Base-by-base conservation (phyloP, 2,888 invertebrate species). In the Pristionchus exspectatus region DNA sequence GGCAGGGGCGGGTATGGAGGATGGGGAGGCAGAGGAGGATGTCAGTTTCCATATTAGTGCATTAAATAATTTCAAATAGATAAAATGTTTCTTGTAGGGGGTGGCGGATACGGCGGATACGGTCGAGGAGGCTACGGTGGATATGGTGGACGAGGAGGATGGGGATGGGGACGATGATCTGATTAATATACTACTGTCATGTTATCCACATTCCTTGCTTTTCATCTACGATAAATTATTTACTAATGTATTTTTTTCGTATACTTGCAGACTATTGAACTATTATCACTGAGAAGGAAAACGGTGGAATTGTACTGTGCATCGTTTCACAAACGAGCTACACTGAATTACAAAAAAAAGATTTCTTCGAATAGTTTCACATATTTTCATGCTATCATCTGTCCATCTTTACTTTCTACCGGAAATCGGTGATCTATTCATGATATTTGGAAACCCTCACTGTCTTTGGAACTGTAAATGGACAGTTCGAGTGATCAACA, bases 21-120 rank as follows among this genome's bases (percentile, higher is more conserved):
- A 30, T 72, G 69, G 69, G 69, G 69, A 30, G 69, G 69, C 69
- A 72, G 69, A 72, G 69, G 30, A 14, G 72, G 69, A 72, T 72
- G 69, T 72, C 27, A 69, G 69, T 33, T 33, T 30, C 18, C 24
- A 2, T 66, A 63, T 63, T 63, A 18, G 5, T 50, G 9, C 44
- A 10, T 50, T n/a, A 50, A 9, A 50, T 50, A 7, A 7, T 69
- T 27, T 69, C 27, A 2, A 69, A 69, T 14, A 24, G 0, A n/a
- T 69, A 12, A 50, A 7, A 50, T 50, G 9, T 50, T 12, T 30
- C 12, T 30, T 69, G 14, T 18, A 72, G 72, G 72, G 33, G 72
- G 72, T 30, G 30, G 72, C 5, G 72, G 72, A 63, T 74, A 38
- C 27, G 81, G 77, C 2, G 77, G 77, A 12, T 81, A 81, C 21